Evolutionary conservation across 1,140 invertebrate species (phyloP).

Genomic region (Ctenoplectra terminalis): DNA sequence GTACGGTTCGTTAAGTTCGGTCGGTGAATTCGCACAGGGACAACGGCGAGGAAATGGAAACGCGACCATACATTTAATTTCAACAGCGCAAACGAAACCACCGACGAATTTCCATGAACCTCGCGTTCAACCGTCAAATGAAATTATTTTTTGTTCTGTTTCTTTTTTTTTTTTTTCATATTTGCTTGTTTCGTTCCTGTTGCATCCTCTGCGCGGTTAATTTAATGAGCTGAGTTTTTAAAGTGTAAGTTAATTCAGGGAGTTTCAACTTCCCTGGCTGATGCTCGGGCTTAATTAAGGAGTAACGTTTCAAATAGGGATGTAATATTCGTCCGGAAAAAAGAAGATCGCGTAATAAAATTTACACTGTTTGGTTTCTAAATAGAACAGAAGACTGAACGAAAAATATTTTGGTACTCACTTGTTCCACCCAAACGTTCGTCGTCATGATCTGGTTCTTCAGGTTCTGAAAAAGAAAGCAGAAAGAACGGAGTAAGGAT

Average conservation of each 20-base stretch:
- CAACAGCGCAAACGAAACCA: too few species aligned
- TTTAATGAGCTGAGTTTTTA: background rate
- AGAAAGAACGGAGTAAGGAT: constrained; percentile 60
- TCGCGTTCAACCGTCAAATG: background rate
- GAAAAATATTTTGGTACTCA: constrained; percentile 82
- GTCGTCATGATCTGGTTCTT: constrained; percentile 99
- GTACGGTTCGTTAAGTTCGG: constrained; percentile 22
- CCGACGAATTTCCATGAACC: background rate
- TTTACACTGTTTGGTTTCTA: too few species aligned
- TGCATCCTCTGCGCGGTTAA: background rate
- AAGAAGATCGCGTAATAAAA: too few species aligned
- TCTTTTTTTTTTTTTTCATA: background rate
- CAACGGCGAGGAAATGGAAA: background rate
- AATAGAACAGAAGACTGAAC: too few species aligned
- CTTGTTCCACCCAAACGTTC: constrained; percentile 98
- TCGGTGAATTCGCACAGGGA: too few species aligned
- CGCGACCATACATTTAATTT: background rate
- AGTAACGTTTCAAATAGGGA: too few species aligned
- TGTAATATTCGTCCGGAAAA: background rate
- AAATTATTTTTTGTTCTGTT: background rate
- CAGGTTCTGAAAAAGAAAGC: constrained; percentile 91
- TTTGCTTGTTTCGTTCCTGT: background rate
- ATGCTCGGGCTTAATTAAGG: too few species aligned
- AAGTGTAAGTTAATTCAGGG: too few species aligned
- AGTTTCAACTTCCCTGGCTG: too few species aligned